A percentile compares a stretch with the other conserved stretches of the same genome.
Conservation (phyloP, 1,140 invertebrate genomes). For the Ostrea denselamellosa region DNA sequence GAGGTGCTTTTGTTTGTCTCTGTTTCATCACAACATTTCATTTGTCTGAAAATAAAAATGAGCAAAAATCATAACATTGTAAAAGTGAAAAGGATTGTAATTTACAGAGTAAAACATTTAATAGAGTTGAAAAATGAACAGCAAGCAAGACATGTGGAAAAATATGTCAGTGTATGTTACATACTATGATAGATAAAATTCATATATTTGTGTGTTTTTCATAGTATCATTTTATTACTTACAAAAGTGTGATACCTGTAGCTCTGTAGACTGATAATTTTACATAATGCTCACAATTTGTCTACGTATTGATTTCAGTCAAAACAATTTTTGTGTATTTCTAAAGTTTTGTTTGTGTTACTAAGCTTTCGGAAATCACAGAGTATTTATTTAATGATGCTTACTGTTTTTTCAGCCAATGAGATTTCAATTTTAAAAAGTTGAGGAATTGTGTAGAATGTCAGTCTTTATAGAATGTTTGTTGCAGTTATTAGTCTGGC, state of each 20-base stretch:
- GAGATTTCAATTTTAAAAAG: background rate
- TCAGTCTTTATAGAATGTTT: constrained; percentile 8
- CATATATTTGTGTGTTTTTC: background rate
- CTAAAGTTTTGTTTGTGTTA: background rate
- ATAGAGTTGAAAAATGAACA: too few relatives aligned
- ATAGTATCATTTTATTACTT: background rate
- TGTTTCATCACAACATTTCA: too few relatives aligned
- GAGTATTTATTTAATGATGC: background rate
- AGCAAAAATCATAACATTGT: too few relatives aligned
- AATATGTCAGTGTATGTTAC: too few relatives aligned
- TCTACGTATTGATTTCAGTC: too few relatives aligned
- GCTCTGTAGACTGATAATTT: constrained; percentile 25
- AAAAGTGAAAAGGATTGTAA: too few relatives aligned
- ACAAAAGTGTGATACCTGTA: background rate
- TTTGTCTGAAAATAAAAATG: background rate
- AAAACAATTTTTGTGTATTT: background rate
- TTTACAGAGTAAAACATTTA: too few relatives aligned
- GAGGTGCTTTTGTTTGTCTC: background rate
- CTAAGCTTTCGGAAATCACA: background rate
- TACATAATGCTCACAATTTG: constrained; percentile 13
- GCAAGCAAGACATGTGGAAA: too few relatives aligned
- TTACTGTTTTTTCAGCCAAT: background rate
- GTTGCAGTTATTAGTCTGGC: background rate
- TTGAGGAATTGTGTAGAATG: background rate
- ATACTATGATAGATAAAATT: background rate